Base-by-base conservation (phyloP, 92 coral and sea anemone genomes). In the Phenganax marumi region DNA sequence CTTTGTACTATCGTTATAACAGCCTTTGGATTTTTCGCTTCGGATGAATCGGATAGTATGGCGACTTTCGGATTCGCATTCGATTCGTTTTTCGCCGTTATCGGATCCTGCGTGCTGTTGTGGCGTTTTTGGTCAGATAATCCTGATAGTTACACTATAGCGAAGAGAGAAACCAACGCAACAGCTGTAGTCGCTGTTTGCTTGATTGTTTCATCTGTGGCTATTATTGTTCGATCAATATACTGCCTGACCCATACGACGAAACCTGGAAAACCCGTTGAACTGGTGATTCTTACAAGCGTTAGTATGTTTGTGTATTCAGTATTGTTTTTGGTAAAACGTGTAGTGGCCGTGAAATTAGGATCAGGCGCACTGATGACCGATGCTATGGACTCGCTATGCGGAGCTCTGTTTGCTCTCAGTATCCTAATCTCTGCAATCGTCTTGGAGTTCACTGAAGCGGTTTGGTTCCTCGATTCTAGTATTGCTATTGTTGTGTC, bases 51-150 rank as follows among this genome's bases (percentile, higher is more conserved):
- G 10, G 88, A 74, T 50, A 91, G 93, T 51, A 87, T 91, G 12
- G 91, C 92, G 3, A 89, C 86, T 13, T 89, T 91, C 69, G 93
- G 92, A 3, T 88, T 91, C 47, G 91, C 93, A 8, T 73, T 89
- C 61, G 93, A 91, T 62, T 89, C 93, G 12, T 71, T 91, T 52
- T 76, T 91, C 49, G 91, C 90, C 8, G 51, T 85, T 5, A n/a
- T 87, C 3, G 82, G 92, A 1, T 86, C 93, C 0, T 85, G 48
- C 11, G 75, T 89, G 54, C 84, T 91, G 16, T 51, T 89, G 6
- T 91, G 93, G 93, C 82, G 89, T 49, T 91, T 89, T 53, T 85
- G 66, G 70, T 62, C 71, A 12, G 50, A 77, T 17, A 33, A 14
- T 22, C 70, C 33, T 8, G 54, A 77, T 55, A 77, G 82, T 55